Base-by-base conservation (phyloP, 2,113 vertebrate genomes). In the Puffinus mauretanicus region DNA sequence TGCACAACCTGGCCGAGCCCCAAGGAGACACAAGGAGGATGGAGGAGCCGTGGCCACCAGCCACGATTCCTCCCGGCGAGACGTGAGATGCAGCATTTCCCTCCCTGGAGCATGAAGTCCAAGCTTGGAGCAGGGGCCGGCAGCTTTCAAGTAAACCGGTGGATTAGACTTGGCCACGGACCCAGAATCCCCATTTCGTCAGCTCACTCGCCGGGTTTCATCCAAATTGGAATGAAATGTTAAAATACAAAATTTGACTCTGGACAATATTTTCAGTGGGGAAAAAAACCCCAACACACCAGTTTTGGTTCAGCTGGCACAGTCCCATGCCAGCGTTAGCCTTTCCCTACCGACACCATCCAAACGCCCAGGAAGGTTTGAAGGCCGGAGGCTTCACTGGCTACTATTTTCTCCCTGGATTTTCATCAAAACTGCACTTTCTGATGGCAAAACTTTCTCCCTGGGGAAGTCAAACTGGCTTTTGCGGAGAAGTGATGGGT, bases 21-120 rank as follows among this genome's bases (percentile, higher is more conserved):
- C 3, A 1, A 38, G 51, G 76, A 66, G 18, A 24, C 36, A 44
- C 0, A 0, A 36, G 65, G 49, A 25, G 20, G 42, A 20, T 11
- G 40, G 51, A 55, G 42, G 12, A 30, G 7, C 22, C 47, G 22
- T 9, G 22, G 32, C 46, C 42, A 8, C 2, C 25, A 36, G 42
- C 62, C 11, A 9, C 4, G 26, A 0, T 46, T 75, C 64, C 20
- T 55, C 32, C 38, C 15, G 0, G 1, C 6, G 3, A 58, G 69
- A 65, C 0, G 0, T 2, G 44, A 36, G 30, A 36, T 17, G 51
- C 11, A 70, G 61, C 36, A 16, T 64, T 84, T 91, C 24, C 29
- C 57, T 93, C 19, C 73, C 60, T 2, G 3, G 30, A 92, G 21
- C 52, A 40, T 12, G n/a, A 18, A 42, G 44, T 9, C 85, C 73